Evolutionary conservation across 2,797 vertebrate species (phyloP).

Genomic region (Pteropus rufus): DNA sequence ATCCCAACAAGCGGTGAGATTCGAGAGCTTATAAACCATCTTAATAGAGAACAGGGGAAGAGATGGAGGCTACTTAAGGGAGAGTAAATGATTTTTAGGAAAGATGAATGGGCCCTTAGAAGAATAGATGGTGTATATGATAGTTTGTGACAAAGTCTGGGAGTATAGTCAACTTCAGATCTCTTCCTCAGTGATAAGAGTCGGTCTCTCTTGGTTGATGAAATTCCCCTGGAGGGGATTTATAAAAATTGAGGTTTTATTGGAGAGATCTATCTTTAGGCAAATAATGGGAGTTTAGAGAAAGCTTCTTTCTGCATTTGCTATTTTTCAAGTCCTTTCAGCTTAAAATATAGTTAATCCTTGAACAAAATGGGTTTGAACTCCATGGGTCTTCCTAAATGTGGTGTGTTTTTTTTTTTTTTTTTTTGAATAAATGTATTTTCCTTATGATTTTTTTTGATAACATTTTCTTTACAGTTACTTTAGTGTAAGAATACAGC

Average conservation of each 20-base stretch:
- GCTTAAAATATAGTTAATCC: background rate
- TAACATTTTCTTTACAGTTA: background rate
- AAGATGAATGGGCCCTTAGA: background rate
- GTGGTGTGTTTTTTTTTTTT: background rate
- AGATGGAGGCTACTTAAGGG: background rate
- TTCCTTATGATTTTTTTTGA: background rate
- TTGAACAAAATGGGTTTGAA: background rate
- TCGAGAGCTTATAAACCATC: background rate
- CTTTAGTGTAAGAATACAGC: too few species aligned
- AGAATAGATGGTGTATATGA: background rate
- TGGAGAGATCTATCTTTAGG: background rate
- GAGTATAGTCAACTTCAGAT: background rate
- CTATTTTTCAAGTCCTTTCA: background rate
- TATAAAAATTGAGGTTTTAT: background rate
- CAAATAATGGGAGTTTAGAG: background rate
- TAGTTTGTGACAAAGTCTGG: background rate
- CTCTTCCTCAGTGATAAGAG: background rate
- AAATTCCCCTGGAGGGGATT: background rate
- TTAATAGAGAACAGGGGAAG: background rate
- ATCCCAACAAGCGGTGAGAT: background rate
- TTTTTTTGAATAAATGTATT: background rate
- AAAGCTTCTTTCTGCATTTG: background rate
- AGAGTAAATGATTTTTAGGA: background rate
- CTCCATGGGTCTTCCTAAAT: background rate
- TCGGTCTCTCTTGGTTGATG: background rate